A percentile compares a stretch with the other conserved stretches of the same genome.
Evolutionary conservation across 2,113 vertebrate genomes (phyloP).

Genomic region (Antennarius striatus): DNA sequence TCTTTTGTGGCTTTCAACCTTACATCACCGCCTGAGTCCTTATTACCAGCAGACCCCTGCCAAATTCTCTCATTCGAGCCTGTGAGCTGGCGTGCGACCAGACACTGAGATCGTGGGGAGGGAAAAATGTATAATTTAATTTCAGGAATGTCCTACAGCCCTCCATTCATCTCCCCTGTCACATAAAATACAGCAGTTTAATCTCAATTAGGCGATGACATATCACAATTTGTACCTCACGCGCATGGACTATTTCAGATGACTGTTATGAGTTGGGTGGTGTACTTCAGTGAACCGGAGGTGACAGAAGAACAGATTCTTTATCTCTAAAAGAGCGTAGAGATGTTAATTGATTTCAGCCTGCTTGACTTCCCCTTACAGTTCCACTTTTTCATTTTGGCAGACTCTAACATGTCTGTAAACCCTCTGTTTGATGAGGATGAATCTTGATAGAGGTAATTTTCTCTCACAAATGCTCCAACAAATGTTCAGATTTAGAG

Average conservation of each 20-base stretch:
- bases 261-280: not conserved
- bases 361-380: not conserved
- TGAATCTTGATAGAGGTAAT: not conserved
- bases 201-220: slow-evolving; percentile 51
- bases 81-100: slow-evolving; percentile 39
- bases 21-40: slow-evolving; percentile 26
- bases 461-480: not conserved
- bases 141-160: slow-evolving; percentile 34
- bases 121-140: slow-evolving; percentile 34
- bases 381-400: not conserved
- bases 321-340: not conserved
- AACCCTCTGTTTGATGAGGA: not conserved
- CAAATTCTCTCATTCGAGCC: slow-evolving; percentile 54
- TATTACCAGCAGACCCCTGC: slow-evolving; percentile 37
- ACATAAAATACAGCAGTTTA: slow-evolving; percentile 32
- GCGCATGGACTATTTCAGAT: slow-evolving; percentile 1
- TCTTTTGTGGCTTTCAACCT: slow-evolving; percentile 42
- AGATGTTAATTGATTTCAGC: slow-evolving; percentile 11
- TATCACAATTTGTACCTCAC: slow-evolving; percentile 11
- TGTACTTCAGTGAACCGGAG: slow-evolving; percentile 1
- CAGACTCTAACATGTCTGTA: not conserved
- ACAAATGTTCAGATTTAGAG: not conserved
- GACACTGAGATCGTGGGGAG: slow-evolving; percentile 19
- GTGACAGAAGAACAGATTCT: not conserved
- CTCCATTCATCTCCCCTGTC: slow-evolving; percentile 44